Evolutionary conservation across 2,888 invertebrate species (phyloP).

Genomic region (Oxyscelio sp.): DNA sequence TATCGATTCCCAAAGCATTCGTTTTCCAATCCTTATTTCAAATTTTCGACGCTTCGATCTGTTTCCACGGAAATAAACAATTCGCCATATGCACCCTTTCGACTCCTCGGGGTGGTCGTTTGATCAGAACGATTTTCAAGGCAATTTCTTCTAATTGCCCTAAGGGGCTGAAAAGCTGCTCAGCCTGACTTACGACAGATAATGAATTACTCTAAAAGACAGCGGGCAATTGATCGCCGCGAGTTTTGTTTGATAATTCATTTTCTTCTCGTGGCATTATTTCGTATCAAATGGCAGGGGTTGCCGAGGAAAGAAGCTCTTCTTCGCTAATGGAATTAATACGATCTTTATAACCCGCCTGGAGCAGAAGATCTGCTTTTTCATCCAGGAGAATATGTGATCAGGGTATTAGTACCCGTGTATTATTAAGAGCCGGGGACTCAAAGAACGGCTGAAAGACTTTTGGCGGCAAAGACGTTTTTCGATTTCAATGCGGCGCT

Average conservation of each 20-base stretch:
- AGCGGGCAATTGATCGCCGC: constrained; percentile 40
- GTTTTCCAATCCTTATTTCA: constrained; percentile 33
- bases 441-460: constrained; percentile 84
- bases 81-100: constrained; percentile 10
- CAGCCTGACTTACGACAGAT: constrained; percentile 28
- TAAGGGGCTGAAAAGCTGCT: background rate
- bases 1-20: constrained; percentile 77
- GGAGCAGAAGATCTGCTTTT: constrained; percentile 87
- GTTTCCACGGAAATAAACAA: constrained; percentile 23
- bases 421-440: constrained; percentile 88
- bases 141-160: constrained; percentile 37
- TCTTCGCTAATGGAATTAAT: constrained; percentile 88
- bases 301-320: constrained; percentile 47
- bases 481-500: constrained; percentile 87
- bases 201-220: constrained; percentile 43
- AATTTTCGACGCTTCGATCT: constrained; percentile 11
- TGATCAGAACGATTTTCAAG: constrained; percentile 31
- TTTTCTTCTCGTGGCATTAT: constrained; percentile 65
- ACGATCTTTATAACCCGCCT: constrained; percentile 86
- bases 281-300: constrained; percentile 53
- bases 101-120: constrained; percentile 2
- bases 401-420: constrained; percentile 88
- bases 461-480: constrained; percentile 86
- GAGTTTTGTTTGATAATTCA: constrained; percentile 62
- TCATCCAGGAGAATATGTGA: constrained; percentile 88